Percentiles rank a stretch among this genome's conserved stretches.
phyloP scores from a whole-genome alignment of 2,797 vertebrate genomes.

The Hippopotamyrus pictus region DNA sequence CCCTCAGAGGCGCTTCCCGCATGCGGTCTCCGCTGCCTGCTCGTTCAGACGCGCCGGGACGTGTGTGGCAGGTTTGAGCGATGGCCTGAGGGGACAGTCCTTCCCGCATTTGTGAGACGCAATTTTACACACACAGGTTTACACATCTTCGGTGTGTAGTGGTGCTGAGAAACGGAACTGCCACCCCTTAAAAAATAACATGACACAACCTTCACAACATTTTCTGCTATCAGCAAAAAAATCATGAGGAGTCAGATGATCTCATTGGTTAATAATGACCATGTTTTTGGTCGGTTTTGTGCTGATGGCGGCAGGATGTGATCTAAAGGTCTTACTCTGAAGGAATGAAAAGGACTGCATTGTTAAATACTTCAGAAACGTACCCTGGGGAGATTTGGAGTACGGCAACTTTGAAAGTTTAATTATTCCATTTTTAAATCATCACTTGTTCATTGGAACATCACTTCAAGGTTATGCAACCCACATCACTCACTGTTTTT shows the following conservation, averaged over 20 bases:
- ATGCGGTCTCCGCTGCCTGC: slow-evolving; percentile 49
- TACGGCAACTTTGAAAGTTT: slow-evolving; percentile 50
- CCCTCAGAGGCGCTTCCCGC: slow-evolving; percentile 59
- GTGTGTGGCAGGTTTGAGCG: slow-evolving; percentile 58
- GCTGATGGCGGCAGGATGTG: not conserved
- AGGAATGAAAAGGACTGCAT: slow-evolving; percentile 58
- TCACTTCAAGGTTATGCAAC: not conserved
- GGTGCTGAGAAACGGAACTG: slow-evolving; percentile 40
- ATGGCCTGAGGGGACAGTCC: slow-evolving; percentile 47
- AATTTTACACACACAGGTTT: slow-evolving; percentile 28
- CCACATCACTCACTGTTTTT: not conserved
- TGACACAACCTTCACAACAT: slow-evolving; percentile 35
- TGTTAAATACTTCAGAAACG: slow-evolving; percentile 57
- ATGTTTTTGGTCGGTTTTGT: not conserved
- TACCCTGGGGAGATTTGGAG: slow-evolving; percentile 53
- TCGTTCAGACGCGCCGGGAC: slow-evolving; percentile 49
- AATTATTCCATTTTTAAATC: not conserved
- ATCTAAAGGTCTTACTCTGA: slow-evolving; percentile 44
- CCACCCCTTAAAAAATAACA: slow-evolving; percentile 45
- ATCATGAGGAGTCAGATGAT: not conserved
- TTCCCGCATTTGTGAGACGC: slow-evolving; percentile 43
- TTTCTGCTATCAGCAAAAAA: not conserved
- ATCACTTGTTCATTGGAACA: not conserved
- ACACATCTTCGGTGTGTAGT: slow-evolving; percentile 41
- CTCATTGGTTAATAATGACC: not conserved